Evolutionary conservation across 35 echinoderm and acorn worm species (phyloP).

Genomic region (Stichopus chloronotus): DNA sequence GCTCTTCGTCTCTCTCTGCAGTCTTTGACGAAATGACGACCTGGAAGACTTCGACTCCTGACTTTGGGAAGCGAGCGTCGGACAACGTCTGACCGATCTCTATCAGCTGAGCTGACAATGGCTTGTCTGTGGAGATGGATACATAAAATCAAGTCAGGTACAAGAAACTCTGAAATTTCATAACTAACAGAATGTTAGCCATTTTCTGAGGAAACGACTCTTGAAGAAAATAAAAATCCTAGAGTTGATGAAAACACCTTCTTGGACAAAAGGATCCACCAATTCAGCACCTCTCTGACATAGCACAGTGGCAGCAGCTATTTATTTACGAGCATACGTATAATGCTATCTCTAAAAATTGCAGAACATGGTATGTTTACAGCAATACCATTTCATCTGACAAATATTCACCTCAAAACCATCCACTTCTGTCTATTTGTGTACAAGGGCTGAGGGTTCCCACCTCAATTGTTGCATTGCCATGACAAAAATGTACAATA

Average conservation of each 20-base stretch:
- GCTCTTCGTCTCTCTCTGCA: constrained; percentile 21
- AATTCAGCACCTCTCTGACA: too few species aligned
- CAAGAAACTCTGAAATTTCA: not conserved
- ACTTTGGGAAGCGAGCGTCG: constrained; percentile 48
- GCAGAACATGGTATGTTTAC: too few species aligned
- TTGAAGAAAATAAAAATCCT: not conserved
- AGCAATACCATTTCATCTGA: too few species aligned
- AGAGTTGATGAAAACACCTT: not conserved
- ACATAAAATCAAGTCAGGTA: not conserved
- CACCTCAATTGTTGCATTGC: too few species aligned
- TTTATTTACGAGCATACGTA: too few species aligned
- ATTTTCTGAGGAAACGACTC: not conserved
- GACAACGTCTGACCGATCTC: constrained; percentile 63
- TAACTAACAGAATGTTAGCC: not conserved
- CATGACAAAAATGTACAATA: too few species aligned
- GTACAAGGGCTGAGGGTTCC: too few species aligned
- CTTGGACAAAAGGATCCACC: too few species aligned
- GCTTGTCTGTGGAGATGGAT: not conserved
- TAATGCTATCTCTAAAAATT: too few species aligned
- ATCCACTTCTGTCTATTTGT: too few species aligned
- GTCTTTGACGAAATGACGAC: constrained; percentile 73
- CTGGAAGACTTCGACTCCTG: constrained; percentile 79
- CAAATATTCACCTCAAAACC: too few species aligned
- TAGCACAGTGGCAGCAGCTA: too few species aligned
- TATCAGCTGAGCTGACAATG: constrained; percentile 61